Evolutionary conservation across 37 sponge, comb jelly and placozoan species (phyloP), one percentile per base, ranked within the genome.

Genomic region (Bolinopsis microptera): DNA sequence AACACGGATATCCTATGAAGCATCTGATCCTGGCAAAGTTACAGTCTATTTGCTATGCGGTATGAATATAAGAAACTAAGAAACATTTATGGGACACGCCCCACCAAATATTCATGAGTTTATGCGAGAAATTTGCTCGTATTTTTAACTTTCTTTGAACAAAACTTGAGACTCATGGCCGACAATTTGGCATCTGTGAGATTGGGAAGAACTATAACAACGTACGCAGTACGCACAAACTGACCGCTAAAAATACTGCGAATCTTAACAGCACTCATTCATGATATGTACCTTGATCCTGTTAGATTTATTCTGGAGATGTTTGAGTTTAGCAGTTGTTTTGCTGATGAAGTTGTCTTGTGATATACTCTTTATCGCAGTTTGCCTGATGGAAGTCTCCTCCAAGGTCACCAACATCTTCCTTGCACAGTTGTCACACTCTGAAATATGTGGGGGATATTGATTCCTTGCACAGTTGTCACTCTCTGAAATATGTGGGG

Each of bases 311-410:
- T 70, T 70, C 74, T 70, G 25, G 28, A 70, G 74, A 70, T n/a
- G 25, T 26, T 26, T 70, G 74, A 70, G 74, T 28, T 26, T 22
- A 24, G 25, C 28, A 70, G 74, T 70, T 3, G 74, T 70, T 26
- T 26, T 70, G 21, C 74, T 70, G 74, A 70, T 70, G 74, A 70
- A 70, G 74, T n/a, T 24, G 30, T 70, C 74, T n/a, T 70, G 74
- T 24, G 74, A 70, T 3, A n/a, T 1, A 3, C 24, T 8, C 28
- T 26, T 70, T 22, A 70, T 70, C 5, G 24, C 74, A 22, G 1
- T 22, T 22, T 28, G 74, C 25, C 3, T 70, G 74, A 28, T n/a
- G 30, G 74, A 70, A 5, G 74, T 28, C 3, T 28, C 74, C 28
- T 22, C 30, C 74, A 70, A 22, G 5, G 74, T 28, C 2, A 28